phyloP scores from a whole-genome alignment of 2,888 invertebrate species.

The Dusona sp. region DNA sequence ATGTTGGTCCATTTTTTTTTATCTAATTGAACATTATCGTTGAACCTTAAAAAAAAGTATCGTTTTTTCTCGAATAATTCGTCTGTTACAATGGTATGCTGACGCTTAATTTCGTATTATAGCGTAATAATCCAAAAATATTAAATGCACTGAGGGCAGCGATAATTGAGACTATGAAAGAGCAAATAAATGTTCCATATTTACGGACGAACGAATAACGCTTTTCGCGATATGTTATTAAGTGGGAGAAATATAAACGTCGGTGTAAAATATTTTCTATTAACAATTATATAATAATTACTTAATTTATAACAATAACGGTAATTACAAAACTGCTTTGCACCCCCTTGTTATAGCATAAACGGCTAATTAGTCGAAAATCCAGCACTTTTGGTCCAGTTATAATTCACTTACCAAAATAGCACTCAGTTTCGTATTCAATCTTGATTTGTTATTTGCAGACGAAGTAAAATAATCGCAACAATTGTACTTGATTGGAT shows the following conservation, averaged over 20 bases:
- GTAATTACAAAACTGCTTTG: neutral
- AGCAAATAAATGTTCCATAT: neutral
- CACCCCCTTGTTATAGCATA: neutral
- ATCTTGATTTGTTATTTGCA: neutral
- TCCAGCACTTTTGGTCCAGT: neutral
- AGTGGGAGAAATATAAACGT: conserved; percentile 69
- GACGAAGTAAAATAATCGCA: neutral
- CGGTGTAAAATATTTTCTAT: conserved; percentile 81
- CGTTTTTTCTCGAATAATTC: neutral
- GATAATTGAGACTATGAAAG: neutral
- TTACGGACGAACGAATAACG: conserved; percentile 73
- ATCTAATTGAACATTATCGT: too few species aligned
- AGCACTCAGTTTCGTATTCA: neutral
- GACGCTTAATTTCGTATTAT: neutral
- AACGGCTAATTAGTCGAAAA: neutral
- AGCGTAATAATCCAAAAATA: neutral
- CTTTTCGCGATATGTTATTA: conserved; percentile 76
- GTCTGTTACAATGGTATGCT: neutral
- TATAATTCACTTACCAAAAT: conserved; percentile 5
- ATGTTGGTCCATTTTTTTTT: too few species aligned
- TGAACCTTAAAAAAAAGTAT: neutral
- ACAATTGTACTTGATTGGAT: neutral
- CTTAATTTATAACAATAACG: conserved; percentile 76
- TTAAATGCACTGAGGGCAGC: neutral
- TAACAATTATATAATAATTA: conserved; percentile 83